Evolutionary conservation across 2,797 vertebrate species (phyloP).

Genomic region (Poecilia velifera): DNA sequence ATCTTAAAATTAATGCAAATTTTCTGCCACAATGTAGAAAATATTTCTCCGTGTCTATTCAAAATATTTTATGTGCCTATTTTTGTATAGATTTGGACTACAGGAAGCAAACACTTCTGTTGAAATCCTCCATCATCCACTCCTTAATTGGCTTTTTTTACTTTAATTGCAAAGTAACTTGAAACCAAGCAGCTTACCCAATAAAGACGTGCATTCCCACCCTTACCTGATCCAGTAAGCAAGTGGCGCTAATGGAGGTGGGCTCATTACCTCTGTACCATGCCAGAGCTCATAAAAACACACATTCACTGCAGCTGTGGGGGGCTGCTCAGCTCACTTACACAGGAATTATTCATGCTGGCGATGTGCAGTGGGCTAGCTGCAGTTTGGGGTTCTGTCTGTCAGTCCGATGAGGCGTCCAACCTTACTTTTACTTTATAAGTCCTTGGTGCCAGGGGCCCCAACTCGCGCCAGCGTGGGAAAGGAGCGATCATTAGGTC

Average conservation of each 20-base stretch:
- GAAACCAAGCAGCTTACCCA: slow-evolving; percentile 65
- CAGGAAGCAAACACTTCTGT: slow-evolving; percentile 15
- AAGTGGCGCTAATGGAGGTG: slow-evolving; percentile 29
- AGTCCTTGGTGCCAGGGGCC: slow-evolving; percentile 62
- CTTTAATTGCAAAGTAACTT: slow-evolving; percentile 69
- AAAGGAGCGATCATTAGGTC: slow-evolving; percentile 65
- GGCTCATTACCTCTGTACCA: slow-evolving; percentile 75
- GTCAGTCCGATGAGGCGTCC: slow-evolving; percentile 65
- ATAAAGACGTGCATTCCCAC: slow-evolving; percentile 66
- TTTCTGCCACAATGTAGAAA: not conserved
- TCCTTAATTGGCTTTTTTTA: slow-evolving; percentile 65
- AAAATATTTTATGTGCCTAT: not conserved
- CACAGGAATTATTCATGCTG: slow-evolving; percentile 75
- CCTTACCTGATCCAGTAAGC: slow-evolving; percentile 68
- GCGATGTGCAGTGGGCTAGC: slow-evolving; percentile 25
- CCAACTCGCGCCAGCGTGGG: slow-evolving; percentile 66
- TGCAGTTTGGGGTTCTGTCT: slow-evolving; percentile 62
- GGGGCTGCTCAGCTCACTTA: slow-evolving; percentile 56
- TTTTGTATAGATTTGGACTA: slow-evolving; percentile 9
- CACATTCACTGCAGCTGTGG: slow-evolving; percentile 60
- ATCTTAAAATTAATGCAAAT: not conserved
- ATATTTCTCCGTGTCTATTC: not conserved
- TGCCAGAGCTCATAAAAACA: slow-evolving; percentile 74
- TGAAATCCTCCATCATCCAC: slow-evolving; percentile 30
- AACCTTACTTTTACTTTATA: slow-evolving; percentile 67